Evolutionary conservation across 2,113 vertebrate species (phyloP).

Genomic region (Melanerpes aurifrons): DNA sequence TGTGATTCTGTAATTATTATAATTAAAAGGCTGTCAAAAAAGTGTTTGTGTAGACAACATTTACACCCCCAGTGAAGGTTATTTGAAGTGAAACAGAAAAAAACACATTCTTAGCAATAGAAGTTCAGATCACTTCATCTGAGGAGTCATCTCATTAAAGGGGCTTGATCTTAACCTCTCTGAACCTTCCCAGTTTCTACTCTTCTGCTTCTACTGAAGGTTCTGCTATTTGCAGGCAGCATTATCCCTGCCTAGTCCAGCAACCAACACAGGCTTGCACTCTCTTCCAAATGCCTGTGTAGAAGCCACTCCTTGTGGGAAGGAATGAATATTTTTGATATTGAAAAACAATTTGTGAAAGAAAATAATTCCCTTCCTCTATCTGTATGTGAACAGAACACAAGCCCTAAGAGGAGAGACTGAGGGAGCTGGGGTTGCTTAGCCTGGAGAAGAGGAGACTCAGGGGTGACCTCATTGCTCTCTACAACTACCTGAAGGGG

Average conservation of each 20-base stretch:
- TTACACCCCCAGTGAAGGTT: background rate
- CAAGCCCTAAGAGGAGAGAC: too few relatives aligned
- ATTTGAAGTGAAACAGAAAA: slow-evolving; percentile 21
- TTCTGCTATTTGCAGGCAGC: background rate
- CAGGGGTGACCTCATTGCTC: too few relatives aligned
- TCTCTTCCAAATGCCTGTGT: background rate
- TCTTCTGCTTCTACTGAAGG: background rate
- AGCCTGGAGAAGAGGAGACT: too few relatives aligned
- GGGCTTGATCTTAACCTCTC: slow-evolving; percentile 13
- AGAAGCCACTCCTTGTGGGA: background rate
- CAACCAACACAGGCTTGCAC: background rate
- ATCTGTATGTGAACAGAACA: background rate
- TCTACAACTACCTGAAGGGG: too few relatives aligned
- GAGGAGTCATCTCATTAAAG: background rate
- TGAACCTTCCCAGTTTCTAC: background rate
- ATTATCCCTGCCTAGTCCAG: background rate
- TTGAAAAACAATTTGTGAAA: background rate
- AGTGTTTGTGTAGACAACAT: background rate
- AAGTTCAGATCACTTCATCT: background rate
- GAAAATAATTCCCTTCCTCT: slow-evolving; percentile 16
- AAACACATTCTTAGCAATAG: background rate
- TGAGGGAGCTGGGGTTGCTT: too few relatives aligned
- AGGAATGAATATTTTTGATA: background rate
- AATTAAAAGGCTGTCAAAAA: slow-evolving; percentile 37
- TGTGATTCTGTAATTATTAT: slow-evolving; percentile 3